phyloP scores from a whole-genome alignment of 2,113 vertebrate species.

The Heterotis niloticus region DNA sequence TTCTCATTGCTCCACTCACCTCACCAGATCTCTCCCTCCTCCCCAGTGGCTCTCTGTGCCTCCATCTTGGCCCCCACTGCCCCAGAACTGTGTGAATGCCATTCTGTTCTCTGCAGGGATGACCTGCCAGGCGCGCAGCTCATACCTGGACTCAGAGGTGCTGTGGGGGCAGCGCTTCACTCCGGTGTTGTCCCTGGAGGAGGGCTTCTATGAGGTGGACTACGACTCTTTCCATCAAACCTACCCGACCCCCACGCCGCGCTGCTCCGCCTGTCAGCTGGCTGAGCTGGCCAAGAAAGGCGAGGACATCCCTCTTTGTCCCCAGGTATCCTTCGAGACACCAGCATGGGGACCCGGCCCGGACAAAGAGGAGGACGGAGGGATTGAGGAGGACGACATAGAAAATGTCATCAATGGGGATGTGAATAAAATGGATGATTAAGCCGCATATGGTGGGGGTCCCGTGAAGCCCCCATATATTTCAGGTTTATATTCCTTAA shows the following conservation, averaged over 20 bases:
- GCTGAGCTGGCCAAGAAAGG: constrained; percentile 53
- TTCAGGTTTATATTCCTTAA: too few species aligned
- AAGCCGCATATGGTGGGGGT: too few species aligned
- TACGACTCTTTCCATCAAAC: constrained; percentile 78
- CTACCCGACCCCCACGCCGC: constrained; percentile 73
- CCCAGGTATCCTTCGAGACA: constrained; percentile 27
- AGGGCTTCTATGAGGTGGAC: constrained; percentile 77
- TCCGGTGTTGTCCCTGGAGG: constrained; percentile 72
- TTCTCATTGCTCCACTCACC: too few species aligned
- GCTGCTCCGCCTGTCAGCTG: constrained; percentile 70
- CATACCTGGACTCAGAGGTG: constrained; percentile 75
- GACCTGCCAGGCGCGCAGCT: constrained; percentile 78
- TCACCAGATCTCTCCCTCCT: neutral
- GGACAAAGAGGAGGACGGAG: constrained; percentile 9
- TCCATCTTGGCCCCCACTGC: too few species aligned
- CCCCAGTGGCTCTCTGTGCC: neutral
- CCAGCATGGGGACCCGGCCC: neutral
- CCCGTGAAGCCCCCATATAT: too few species aligned
- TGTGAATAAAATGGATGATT: constrained; percentile 37
- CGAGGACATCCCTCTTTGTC: constrained; percentile 40
- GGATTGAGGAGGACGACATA: constrained; percentile 20
- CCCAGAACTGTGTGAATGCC: neutral
- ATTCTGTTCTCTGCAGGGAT: constrained; percentile 56
- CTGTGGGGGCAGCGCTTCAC: constrained; percentile 78
- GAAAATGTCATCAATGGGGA: constrained; percentile 45